Evolutionary conservation across 2,113 vertebrate species (phyloP).

Genomic region (Brachionichthys hirsutus): DNA sequence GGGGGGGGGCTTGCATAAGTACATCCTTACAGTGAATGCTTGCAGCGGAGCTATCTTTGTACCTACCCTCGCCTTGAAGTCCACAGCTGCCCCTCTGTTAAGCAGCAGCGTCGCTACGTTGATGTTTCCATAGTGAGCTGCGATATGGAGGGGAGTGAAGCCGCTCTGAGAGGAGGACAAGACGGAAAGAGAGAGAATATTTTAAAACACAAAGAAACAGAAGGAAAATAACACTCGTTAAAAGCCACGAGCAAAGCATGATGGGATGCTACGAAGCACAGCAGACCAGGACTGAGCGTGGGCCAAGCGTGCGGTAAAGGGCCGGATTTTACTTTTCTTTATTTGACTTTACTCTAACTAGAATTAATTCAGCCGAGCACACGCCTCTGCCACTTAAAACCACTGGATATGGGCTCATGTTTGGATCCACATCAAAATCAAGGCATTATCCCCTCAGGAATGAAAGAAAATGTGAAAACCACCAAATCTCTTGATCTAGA

Average conservation of each 20-base stretch:
- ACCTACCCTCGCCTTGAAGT: slow-evolving; percentile 93
- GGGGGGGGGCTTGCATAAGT: background rate
- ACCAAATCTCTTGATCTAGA: too few relatives aligned
- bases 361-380: too few relatives aligned
- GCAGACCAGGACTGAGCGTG: slow-evolving; percentile 24
- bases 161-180: slow-evolving; percentile 84
- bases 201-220: slow-evolving; percentile 16
- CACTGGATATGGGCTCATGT: too few relatives aligned
- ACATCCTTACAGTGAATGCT: background rate
- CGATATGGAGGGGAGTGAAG: slow-evolving; percentile 95
- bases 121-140: slow-evolving; percentile 95
- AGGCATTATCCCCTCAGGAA: too few relatives aligned
- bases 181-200: slow-evolving; percentile 7
- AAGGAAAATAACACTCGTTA: slow-evolving; percentile 38
- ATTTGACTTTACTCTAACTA: background rate
- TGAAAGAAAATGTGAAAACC: too few relatives aligned
- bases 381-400: too few relatives aligned
- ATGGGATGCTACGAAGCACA: slow-evolving; percentile 23
- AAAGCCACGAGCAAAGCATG: slow-evolving; percentile 38
- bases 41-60: background rate
- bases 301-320: slow-evolving; percentile 25
- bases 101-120: slow-evolving; percentile 95
- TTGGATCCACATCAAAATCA: too few relatives aligned
- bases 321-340: background rate
- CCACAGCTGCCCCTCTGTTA: slow-evolving; percentile 92